Conservation (phyloP, 2,888 invertebrate species). For the Dryococelus australis region DNA sequence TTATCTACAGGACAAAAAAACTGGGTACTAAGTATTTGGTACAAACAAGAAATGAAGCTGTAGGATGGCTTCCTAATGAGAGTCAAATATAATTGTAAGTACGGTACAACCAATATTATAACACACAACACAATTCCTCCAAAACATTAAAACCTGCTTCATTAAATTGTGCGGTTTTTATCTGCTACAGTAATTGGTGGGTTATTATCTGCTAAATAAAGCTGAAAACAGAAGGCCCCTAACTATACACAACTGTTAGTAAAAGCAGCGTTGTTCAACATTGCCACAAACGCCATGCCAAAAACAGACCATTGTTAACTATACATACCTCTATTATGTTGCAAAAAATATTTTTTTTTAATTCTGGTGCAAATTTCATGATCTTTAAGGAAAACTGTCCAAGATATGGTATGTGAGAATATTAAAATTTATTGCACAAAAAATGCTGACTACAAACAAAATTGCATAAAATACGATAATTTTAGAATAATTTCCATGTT, state of each 20-base stretch:
- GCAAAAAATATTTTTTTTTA: background rate
- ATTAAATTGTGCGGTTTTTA: background rate
- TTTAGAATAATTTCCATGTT: background rate
- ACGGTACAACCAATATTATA: too few relatives aligned
- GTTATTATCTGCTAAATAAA: background rate
- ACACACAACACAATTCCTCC: background rate
- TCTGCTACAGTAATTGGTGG: background rate
- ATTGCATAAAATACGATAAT: background rate
- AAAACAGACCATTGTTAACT: background rate
- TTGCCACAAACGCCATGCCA: background rate
- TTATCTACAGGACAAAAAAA: too few relatives aligned
- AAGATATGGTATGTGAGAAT: background rate
- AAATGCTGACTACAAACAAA: background rate
- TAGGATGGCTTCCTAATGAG: too few relatives aligned
- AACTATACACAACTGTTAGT: background rate
- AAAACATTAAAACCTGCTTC: background rate
- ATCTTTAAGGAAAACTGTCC: background rate
- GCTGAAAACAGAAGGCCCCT: background rate
- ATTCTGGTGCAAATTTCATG: background rate
- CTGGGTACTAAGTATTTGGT: too few relatives aligned
- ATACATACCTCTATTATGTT: constrained; percentile 4
- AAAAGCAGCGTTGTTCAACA: background rate
- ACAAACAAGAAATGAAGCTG: too few relatives aligned
- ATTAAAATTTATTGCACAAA: background rate
- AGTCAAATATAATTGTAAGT: too few relatives aligned